A percentile compares a stretch with the other conserved stretches of the same genome.
Conservation (phyloP, 2,113 vertebrate species). For the Cranoglanis bouderius region DNA sequence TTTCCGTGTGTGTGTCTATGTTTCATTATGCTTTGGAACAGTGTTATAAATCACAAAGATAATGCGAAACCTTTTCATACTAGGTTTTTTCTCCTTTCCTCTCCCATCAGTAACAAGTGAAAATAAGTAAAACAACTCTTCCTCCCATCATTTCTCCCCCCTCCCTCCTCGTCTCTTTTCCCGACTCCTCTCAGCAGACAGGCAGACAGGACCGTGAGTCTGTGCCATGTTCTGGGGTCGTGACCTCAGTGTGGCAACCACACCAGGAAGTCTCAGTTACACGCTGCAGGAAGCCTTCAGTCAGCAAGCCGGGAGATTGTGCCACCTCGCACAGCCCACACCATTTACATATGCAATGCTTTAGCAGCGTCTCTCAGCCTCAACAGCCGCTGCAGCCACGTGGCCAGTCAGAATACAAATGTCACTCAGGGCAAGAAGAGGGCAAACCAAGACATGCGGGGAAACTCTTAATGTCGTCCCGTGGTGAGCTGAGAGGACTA, state of each 20-base stretch:
- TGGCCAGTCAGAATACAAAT: slow-evolving; percentile 71
- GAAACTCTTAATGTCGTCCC: slow-evolving; percentile 74
- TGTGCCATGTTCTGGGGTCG: slow-evolving; percentile 55
- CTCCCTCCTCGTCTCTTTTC: slow-evolving; percentile 14
- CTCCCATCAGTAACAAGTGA: slow-evolving; percentile 32
- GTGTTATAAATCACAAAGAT: not conserved
- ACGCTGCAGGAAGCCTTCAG: slow-evolving; percentile 47
- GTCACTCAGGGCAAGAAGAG: slow-evolving; percentile 70
- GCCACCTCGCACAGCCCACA: slow-evolving; percentile 21
- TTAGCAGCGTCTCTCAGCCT: slow-evolving; percentile 57
- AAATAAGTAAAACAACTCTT: slow-evolving; percentile 16
- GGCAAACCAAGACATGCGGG: slow-evolving; percentile 67
- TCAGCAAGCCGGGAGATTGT: slow-evolving; percentile 57
- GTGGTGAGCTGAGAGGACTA: slow-evolving; percentile 56
- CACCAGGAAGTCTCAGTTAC: slow-evolving; percentile 55
- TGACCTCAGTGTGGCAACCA: slow-evolving; percentile 54
- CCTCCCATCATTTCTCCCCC: not conserved
- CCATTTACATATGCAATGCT: slow-evolving; percentile 67
- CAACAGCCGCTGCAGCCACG: slow-evolving; percentile 59
- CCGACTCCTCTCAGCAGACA: slow-evolving; percentile 41
- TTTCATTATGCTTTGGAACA: not conserved
- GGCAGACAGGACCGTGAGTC: slow-evolving; percentile 53
- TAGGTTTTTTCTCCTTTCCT: not conserved
- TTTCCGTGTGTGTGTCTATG: not conserved
- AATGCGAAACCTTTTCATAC: not conserved